phyloP scores from a whole-genome alignment of 2,113 vertebrate species.

The Otis tarda region DNA sequence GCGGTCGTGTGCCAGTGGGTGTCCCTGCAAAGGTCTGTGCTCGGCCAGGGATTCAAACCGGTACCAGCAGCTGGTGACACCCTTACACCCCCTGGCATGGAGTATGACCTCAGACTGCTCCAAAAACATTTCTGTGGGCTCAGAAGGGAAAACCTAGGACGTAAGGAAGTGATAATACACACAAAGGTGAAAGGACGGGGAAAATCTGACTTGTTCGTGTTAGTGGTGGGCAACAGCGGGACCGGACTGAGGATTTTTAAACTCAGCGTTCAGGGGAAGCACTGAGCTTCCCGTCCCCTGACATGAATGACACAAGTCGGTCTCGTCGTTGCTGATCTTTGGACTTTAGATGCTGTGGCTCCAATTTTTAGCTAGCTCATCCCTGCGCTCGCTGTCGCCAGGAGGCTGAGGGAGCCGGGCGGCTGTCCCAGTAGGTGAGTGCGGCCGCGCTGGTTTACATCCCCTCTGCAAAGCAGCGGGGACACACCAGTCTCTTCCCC shows the following conservation, averaged over 20 bases:
- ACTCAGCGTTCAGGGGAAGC: background rate
- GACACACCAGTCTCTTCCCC: too few relatives aligned
- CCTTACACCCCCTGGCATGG: too few relatives aligned
- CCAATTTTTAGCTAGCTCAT: background rate
- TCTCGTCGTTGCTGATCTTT: background rate
- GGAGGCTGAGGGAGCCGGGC: background rate
- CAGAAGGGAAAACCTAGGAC: background rate
- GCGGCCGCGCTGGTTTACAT: rapidly evolving
- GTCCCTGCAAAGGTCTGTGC: too few relatives aligned
- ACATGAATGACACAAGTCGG: background rate
- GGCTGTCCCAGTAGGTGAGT: background rate
- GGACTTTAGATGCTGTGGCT: background rate
- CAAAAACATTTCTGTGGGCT: background rate
- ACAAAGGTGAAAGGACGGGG: background rate
- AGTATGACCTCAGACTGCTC: too few relatives aligned
- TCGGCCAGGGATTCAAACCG: too few relatives aligned
- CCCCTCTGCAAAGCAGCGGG: background rate
- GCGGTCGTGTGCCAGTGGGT: too few relatives aligned
- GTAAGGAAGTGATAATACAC: background rate
- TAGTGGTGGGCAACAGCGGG: background rate
- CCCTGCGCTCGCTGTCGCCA: background rate
- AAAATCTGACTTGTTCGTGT: background rate
- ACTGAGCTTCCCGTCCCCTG: background rate
- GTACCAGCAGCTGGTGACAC: too few relatives aligned
- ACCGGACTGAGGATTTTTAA: background rate